These are phyloP conservation scores for Drosophila recens DNA, from an alignment of 2,888 invertebrate genomes.

Conservation along the genomic window DNA sequence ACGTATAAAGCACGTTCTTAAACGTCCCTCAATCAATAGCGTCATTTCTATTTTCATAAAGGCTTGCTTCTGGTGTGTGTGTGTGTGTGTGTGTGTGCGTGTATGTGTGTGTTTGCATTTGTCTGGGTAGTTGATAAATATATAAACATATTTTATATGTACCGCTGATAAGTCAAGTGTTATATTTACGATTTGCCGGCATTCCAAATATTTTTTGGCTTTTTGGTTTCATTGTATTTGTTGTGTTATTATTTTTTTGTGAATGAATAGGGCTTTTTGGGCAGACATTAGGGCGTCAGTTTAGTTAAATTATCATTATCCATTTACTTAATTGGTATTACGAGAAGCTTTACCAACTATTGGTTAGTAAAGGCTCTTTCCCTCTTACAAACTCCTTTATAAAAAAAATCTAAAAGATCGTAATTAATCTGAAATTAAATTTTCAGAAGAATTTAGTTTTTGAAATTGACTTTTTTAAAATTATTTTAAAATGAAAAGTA, in stretches of 20 bases:
- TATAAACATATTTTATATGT: conserved; percentile 36
- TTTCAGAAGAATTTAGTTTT: too few species aligned
- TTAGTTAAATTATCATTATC: neutral
- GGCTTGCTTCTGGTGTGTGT: conserved; percentile 51
- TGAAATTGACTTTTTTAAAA: too few species aligned
- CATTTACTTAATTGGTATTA: conserved; percentile 20
- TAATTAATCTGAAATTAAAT: too few species aligned
- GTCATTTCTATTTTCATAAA: conserved; percentile 79
- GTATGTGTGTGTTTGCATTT: conserved; percentile 27
- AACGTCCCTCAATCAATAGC: conserved; percentile 52
- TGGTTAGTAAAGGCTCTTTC: neutral
- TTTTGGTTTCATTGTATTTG: conserved; percentile 7
- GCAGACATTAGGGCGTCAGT: conserved; percentile 33
- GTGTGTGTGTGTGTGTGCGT: conserved; percentile 31
- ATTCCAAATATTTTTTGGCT: conserved; percentile 13
- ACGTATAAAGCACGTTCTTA: conserved; percentile 32
- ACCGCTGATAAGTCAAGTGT: conserved; percentile 52
- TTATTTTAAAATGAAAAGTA: neutral
- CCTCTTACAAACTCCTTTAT: too few species aligned
- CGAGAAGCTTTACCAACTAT: neutral
- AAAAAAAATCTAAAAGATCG: too few species aligned
- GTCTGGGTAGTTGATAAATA: conserved; percentile 65
- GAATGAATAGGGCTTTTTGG: conserved; percentile 33
- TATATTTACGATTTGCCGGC: conserved; percentile 48
- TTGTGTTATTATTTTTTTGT: conserved; percentile 8